Percentiles rank a stretch among this genome's conserved stretches.
Conservation (phyloP, 2,113 vertebrate species). For the Conger conger region DNA sequence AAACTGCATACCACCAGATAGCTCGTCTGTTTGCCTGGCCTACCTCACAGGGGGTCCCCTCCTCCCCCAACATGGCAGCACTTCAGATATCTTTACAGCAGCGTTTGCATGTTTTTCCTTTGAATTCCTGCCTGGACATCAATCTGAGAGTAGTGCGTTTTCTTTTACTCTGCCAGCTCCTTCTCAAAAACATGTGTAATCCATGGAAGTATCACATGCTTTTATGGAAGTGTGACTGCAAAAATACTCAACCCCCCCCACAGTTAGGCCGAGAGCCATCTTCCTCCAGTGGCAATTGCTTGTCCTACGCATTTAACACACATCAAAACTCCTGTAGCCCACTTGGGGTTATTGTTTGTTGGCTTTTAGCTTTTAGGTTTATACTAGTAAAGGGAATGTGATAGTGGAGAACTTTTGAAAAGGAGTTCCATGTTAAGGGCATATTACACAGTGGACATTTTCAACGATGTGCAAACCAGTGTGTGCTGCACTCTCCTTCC, state of each 20-base stretch:
- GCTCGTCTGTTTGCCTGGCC: neutral
- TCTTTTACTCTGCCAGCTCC: conserved; percentile 56
- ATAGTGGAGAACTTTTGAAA: no score
- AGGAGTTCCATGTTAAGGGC: neutral
- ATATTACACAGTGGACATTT: neutral
- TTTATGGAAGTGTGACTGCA: conserved; percentile 41
- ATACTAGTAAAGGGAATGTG: no score
- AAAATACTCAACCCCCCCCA: conserved; percentile 10
- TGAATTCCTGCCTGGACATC: neutral
- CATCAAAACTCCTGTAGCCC: neutral
- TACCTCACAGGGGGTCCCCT: neutral
- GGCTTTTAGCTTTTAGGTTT: neutral
- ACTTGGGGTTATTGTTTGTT: neutral
- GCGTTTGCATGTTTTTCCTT: conserved; percentile 66
- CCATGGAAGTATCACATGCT: conserved; percentile 48
- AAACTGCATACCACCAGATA: neutral
- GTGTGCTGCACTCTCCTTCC: neutral
- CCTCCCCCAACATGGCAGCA: conserved; percentile 32
- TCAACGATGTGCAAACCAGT: neutral
- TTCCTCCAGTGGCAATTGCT: neutral
- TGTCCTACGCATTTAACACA: neutral
- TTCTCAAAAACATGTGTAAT: conserved; percentile 31
- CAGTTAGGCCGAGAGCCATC: neutral
- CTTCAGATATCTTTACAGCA: conserved; percentile 60
- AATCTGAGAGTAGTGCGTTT: neutral